Evolutionary conservation across 30 jellyfish, hydroid and myxozoan species (phyloP).

Genomic region (Hydractinia echinata): DNA sequence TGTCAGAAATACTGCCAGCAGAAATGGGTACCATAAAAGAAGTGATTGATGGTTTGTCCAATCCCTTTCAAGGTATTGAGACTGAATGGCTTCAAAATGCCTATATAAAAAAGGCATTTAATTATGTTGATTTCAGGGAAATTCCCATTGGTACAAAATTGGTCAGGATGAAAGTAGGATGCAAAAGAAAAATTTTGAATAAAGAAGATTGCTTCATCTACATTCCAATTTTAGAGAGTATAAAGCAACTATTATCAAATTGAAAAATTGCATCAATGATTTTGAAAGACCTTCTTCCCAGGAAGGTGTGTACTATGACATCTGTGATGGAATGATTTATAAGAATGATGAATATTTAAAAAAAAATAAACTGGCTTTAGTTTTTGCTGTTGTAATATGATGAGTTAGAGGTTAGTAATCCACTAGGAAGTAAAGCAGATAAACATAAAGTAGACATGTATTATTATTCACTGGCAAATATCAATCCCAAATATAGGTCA

Average conservation of each 20-base stretch:
- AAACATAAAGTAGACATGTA: constrained; percentile 43
- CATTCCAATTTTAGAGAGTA: constrained; percentile 38
- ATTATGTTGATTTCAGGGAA: constrained; percentile 31
- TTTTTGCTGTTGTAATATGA: constrained; percentile 29
- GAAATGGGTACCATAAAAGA: too few species aligned
- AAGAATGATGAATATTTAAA: constrained; percentile 28
- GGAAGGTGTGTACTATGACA: constrained; percentile 31
- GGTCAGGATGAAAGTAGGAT: constrained; percentile 21
- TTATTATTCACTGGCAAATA: constrained; percentile 31
- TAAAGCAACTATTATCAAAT: constrained; percentile 40
- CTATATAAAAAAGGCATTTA: constrained; percentile 25
- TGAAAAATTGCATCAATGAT: constrained; percentile 10
- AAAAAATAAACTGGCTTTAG: constrained; percentile 22
- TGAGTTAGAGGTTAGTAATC: constrained; percentile 38
- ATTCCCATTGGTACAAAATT: constrained; percentile 24
- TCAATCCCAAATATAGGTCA: constrained; percentile 31
- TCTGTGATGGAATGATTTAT: constrained; percentile 41
- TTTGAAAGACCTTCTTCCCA: constrained; percentile 14
- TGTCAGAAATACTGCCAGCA: too few species aligned
- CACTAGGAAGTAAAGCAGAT: constrained; percentile 44
- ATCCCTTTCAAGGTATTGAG: constrained; percentile 34
- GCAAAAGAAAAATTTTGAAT: constrained; percentile 13
- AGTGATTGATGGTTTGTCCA: too few species aligned
- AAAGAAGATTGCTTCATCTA: constrained; percentile 34
- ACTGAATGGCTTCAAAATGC: constrained; percentile 28